A percentile compares a stretch with the other conserved stretches of the same genome.
Conservation (phyloP, 2,113 vertebrate species). For the Paedocypris sp. region DNA sequence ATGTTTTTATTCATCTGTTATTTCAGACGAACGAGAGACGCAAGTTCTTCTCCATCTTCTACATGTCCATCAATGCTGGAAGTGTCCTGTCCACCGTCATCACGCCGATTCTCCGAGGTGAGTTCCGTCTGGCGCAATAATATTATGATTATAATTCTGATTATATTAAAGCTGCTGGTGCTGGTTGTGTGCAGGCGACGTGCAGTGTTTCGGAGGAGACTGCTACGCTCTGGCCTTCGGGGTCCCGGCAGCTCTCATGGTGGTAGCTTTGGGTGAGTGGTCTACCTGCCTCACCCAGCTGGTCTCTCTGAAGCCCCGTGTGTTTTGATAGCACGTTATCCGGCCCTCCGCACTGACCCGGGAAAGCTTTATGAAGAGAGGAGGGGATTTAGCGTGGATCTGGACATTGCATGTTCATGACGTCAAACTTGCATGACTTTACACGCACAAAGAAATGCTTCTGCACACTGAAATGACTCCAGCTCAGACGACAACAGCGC, state of each 20-base stretch:
- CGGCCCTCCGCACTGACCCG: neutral
- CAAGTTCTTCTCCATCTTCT: conserved; percentile 97
- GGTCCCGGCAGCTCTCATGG: conserved; percentile 83
- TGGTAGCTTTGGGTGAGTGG: conserved; percentile 79
- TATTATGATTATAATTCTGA: too few species aligned
- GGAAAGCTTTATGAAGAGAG: neutral
- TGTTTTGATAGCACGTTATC: neutral
- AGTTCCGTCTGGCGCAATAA: too few species aligned
- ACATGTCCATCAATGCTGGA: conserved; percentile 92
- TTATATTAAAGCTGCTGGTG: conserved; percentile 8
- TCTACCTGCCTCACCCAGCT: conserved; percentile 1
- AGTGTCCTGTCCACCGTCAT: conserved; percentile 89
- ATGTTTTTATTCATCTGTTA: conserved; percentile 4
- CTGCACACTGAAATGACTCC: too few species aligned
- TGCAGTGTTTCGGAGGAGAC: conserved; percentile 85
- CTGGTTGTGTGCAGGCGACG: conserved; percentile 84
- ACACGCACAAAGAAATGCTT: too few species aligned
- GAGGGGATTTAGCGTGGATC: neutral
- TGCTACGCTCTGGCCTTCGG: conserved; percentile 94
- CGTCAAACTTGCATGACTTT: too few species aligned
- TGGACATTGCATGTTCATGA: neutral
- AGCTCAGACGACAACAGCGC: too few species aligned
- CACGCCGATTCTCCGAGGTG: conserved; percentile 88
- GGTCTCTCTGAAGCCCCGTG: neutral
- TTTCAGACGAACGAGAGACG: conserved; percentile 75